These are phyloP conservation scores for Sorex maritimensis DNA, from an alignment of 2,797 vertebrate species.

Conservation along the genomic window DNA sequence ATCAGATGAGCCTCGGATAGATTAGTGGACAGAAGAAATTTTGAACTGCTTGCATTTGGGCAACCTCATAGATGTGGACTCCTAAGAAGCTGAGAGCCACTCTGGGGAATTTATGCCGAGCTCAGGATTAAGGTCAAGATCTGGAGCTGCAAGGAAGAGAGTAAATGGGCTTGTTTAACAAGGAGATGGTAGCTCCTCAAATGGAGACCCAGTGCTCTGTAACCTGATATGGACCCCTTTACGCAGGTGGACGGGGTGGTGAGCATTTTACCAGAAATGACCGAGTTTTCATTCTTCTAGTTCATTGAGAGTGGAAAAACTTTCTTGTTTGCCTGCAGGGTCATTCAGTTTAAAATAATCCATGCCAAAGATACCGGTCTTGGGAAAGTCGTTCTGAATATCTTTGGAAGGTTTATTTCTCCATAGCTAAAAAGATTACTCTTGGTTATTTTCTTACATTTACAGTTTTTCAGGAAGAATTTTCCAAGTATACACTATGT, in stretches of 20 bases:
- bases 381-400: neutral
- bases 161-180: neutral
- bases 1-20: neutral
- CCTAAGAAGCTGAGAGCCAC: neutral
- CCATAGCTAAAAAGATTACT: neutral
- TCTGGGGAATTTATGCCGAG: neutral
- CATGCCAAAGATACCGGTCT: neutral
- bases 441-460: conserved; percentile 26
- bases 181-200: neutral
- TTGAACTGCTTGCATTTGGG: neutral
- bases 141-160: neutral
- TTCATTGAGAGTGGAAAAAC: neutral
- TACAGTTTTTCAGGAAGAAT: neutral
- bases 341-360: neutral
- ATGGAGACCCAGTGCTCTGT: neutral
- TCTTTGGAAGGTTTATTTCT: neutral
- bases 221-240: neutral
- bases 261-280: too few relatives aligned
- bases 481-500: neutral
- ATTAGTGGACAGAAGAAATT: neutral
- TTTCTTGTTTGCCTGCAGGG: neutral
- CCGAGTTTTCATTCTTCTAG: neutral
- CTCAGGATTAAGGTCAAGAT: neutral
- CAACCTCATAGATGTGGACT: neutral
- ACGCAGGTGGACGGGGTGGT: neutral